Base-by-base conservation (phyloP, 2,797 vertebrate genomes). In the Coregonus sp. region DNA sequence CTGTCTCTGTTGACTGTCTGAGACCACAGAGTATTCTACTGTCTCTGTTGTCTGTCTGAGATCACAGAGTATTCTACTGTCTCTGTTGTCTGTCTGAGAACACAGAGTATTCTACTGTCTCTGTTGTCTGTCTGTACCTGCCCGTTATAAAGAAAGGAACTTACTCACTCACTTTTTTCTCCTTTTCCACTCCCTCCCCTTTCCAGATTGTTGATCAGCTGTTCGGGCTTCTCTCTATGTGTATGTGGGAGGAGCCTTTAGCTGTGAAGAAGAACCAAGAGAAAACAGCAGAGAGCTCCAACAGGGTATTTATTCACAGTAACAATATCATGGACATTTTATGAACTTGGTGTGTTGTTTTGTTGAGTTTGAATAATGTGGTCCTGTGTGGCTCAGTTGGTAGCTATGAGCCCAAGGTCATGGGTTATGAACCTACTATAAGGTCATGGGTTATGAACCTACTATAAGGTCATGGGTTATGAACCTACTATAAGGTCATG, bases 171-270 rank as follows among this genome's bases (percentile, higher is more conserved):
- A 56, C 2, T 3, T 67, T 50, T 18, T 40, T 33, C 11, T 6
- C 50, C 72, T 7, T 74, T 9, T 16, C 29, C 5, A 6, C 18
- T 74, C 59, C 73, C 16, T 29, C 25, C 52, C 82, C 76, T 6
- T 81, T 85, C 54, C 76, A 96, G 95, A 94, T 94, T 87, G 92
- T 95, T 16, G 91, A 94, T 76, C 91, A 93, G 40, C 90, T 96
- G 14, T 95, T 96, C 78, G 89, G 91, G 73, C 89, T 95, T 9
- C 85, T 95, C 80, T 94, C 94, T 80, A 80, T 90, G 63, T 95
- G 89, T 80, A 95, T 96, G 95, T 96, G 95, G 95, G 94, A 95
- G 78, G 93, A 95, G 73, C 92, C 94, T 69, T 76, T 94, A 66
- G 82, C 76, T 7, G 86, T 92, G 65, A 83, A 63, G 51, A 90